Evolutionary conservation across 2,888 invertebrate species (phyloP), one percentile per base, ranked within the genome.

Genomic region (Auanema freiburgensis): DNA sequence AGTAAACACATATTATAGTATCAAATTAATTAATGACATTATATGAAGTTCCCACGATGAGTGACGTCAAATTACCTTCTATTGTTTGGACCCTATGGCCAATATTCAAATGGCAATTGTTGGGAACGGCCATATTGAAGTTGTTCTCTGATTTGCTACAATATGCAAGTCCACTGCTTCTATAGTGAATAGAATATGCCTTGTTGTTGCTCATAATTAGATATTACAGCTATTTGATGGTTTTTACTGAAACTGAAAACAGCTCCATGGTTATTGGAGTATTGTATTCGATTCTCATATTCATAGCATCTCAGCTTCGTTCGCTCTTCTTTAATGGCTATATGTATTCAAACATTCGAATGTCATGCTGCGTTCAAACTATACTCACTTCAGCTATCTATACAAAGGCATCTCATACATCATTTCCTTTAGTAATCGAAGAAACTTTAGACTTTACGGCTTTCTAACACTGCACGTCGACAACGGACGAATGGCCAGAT

Each of bases 401-500:
- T 61, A 74, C 77, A 41, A 81, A 87, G 85, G 84, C 77, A 12
- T 14, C 14, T 12, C 12, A 12, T 12, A 12, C n/a, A n/a, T n/a
- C 14, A 43, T 14, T 12, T 12, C 12, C 12, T 16, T 16, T 16
- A 16, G 14, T n/a, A 12, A 12, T 51, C 12, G 18, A 51, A 51
- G 12, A 51, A 16, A 1, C 18, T 57, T 18, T 21, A 78, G 72
- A 77, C 87, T 18, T 77, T 87, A 23, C 76, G 77, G 43, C 73
- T 87, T 53, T 86, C 86, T 16, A 86, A 83, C 67, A 68, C 85
- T 8, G 85, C 87, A 2, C 79, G 85, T 24, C 81, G 84, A 53
- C 80, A 83, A 16, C 85, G 85, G 24, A 87, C 87, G 0, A 85
- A 85, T 2, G 87, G 88, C 18, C 87, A 81, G 78, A 87, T 88